Percentiles rank a stretch among this genome's conserved stretches.
These are phyloP conservation scores for Percopsis omiscomaycus DNA, from an alignment of 2,797 vertebrate genomes.

Conservation along the genomic window DNA sequence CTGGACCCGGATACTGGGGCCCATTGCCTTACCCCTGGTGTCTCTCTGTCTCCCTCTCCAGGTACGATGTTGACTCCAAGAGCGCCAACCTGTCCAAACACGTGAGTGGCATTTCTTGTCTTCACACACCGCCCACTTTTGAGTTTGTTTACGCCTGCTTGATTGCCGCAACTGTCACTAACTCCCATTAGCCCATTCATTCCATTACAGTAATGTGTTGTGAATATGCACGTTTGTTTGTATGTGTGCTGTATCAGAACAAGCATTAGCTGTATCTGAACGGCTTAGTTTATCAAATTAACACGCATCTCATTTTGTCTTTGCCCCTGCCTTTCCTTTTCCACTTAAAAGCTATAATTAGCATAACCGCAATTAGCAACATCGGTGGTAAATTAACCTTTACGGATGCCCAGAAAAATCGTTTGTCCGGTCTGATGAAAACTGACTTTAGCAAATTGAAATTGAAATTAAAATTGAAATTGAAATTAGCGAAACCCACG, in stretches of 20 bases:
- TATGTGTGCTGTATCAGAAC: constrained; percentile 8
- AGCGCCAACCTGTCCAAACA: constrained; percentile 96
- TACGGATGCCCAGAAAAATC: constrained; percentile 17
- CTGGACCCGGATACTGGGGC: neutral
- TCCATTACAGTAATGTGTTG: constrained; percentile 41
- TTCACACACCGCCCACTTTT: neutral
- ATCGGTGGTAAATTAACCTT: constrained; percentile 34
- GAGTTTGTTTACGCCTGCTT: constrained; percentile 6
- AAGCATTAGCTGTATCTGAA: neutral
- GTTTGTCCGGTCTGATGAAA: constrained; percentile 2
- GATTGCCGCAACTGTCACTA: constrained; percentile 26
- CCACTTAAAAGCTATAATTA: constrained; percentile 44
- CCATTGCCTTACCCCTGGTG: neutral
- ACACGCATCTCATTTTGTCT: constrained; percentile 18
- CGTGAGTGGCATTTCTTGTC: constrained; percentile 79
- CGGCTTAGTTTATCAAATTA: constrained; percentile 40
- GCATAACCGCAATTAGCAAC: constrained; percentile 51
- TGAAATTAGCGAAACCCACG: no score
- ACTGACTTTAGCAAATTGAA: neutral
- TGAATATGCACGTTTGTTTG: no score
- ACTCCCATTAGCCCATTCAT: constrained; percentile 40
- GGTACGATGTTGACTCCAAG: constrained; percentile 98
- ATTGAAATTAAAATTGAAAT: no score
- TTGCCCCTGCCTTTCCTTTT: constrained; percentile 3
- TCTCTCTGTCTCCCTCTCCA: constrained; percentile 50